Evolutionary conservation across 2,797 vertebrate genomes (phyloP).

Genomic region (Micromesistius poutassou): DNA sequence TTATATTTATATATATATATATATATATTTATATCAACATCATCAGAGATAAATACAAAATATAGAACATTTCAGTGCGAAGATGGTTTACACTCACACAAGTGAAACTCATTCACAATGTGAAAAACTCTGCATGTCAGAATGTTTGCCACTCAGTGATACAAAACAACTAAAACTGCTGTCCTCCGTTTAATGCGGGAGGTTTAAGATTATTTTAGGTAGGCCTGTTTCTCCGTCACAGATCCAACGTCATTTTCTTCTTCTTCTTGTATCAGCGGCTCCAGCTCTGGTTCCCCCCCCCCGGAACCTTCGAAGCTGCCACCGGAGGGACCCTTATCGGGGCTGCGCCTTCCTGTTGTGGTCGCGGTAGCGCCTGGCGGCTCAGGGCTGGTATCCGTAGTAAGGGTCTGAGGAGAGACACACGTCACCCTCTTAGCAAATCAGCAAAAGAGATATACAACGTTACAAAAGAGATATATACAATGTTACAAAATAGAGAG

Average conservation of each 20-base stretch:
- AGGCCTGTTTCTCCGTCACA: slow-evolving; percentile 23
- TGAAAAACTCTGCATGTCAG: slow-evolving; percentile 16
- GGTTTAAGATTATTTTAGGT: neutral
- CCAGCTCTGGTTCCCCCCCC: slow-evolving; percentile 19
- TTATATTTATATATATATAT: neutral
- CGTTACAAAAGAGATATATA: too few relatives aligned
- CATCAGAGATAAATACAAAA: slow-evolving; percentile 46
- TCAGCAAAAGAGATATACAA: neutral
- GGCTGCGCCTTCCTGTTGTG: slow-evolving; percentile 9
- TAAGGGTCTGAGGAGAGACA: slow-evolving; percentile 57
- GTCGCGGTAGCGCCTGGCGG: slow-evolving; percentile 8
- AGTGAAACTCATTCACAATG: slow-evolving; percentile 10
- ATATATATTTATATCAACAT: slow-evolving; percentile 56
- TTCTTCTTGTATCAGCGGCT: slow-evolving; percentile 5
- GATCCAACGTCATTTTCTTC: slow-evolving; percentile 16
- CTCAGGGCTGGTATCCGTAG: slow-evolving; percentile 71
- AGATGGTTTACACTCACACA: slow-evolving; percentile 26
- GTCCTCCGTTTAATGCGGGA: neutral
- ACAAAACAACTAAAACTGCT: neutral
- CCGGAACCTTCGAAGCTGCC: slow-evolving; percentile 32
- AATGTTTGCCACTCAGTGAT: slow-evolving; percentile 9
- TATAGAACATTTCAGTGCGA: slow-evolving; percentile 66
- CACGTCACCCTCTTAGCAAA: too few relatives aligned
- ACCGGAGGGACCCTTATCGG: slow-evolving; percentile 7
- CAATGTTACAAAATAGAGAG: too few relatives aligned